Conservation (phyloP, 64 coral and sea anemone genomes). For the Catalaphyllia jardinei region DNA sequence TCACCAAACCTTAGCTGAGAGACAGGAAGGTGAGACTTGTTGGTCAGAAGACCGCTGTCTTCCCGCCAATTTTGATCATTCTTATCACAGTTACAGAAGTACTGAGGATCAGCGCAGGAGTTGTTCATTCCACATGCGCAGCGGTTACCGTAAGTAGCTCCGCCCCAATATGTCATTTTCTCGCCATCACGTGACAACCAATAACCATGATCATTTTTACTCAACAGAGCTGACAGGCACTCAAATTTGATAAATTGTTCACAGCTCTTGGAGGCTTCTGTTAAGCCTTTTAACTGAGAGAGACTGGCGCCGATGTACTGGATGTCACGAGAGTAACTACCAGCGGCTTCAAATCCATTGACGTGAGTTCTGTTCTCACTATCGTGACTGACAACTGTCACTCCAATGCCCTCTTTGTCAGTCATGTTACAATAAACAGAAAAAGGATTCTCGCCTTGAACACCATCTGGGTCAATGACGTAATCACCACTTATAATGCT, state of each 20-base stretch:
- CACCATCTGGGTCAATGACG: slow-evolving; percentile 43
- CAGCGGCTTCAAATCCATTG: not conserved
- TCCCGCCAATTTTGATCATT: slow-evolving; percentile 4
- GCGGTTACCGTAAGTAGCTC: not conserved
- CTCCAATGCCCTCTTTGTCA: slow-evolving; percentile 38
- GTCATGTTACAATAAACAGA: slow-evolving; percentile 66
- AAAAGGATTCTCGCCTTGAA: not conserved
- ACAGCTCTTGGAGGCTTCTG: not conserved
- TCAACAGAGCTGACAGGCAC: not conserved
- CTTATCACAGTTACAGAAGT: slow-evolving; percentile 42
- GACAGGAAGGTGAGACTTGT: slow-evolving; percentile 65
- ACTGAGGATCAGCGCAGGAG: not conserved
- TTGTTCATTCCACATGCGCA: slow-evolving; percentile 55
- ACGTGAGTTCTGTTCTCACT: slow-evolving; percentile 36
- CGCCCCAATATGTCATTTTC: slow-evolving; percentile 53
- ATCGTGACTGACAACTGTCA: slow-evolving; percentile 70
- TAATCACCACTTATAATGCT: slow-evolving; percentile 18
- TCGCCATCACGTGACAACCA: slow-evolving; percentile 49
- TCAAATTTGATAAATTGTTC: slow-evolving; percentile 55
- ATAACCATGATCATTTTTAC: not conserved
- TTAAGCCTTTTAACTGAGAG: slow-evolving; percentile 1
- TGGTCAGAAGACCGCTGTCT: slow-evolving; percentile 57
- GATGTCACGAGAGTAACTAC: slow-evolving; percentile 5
- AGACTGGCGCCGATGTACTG: not conserved
- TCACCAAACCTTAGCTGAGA: slow-evolving; percentile 27